Evolutionary conservation across 2,888 invertebrate species (phyloP), one percentile per base, ranked within the genome.

Genomic region (Standfussiana lucernea): DNA sequence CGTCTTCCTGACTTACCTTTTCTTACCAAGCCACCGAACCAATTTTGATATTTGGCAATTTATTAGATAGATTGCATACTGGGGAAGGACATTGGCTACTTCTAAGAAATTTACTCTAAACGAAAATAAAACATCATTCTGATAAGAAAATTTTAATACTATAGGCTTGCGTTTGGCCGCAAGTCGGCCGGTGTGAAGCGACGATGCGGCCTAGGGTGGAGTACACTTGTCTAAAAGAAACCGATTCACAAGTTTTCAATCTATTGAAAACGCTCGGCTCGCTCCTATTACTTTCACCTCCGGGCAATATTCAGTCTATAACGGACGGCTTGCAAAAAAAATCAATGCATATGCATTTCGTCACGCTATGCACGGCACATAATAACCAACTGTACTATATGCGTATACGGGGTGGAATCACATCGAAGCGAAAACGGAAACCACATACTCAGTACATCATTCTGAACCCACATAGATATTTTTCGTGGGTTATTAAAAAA

Each of bases 291-390:
- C 28, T 28, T 56, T 28, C 56, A 56, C 28, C 56, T 28, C 28
- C 28, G 6, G 56, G 28, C 7, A 15, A 28, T 56, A 28, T 56
- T 28, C 56, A 56, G 7, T 21, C 7, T n/a, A 8, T 42, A n/a
- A 32, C 24, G 40, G 40, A 8, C 21, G 15, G 1, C 40, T 21
- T 10, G 77, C 6, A 24, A 65, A 65, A 35, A 79, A 70, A 59
- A 1, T 40, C 32, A 45, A 47, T 56, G 24, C 15, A 45, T 42
- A 70, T 56, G 28, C 56, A 47, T 70, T 79, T 71, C 45, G 37
- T 71, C 37, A 79, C 32, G 59, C n/a, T 47, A 3, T 50, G 32
- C 15, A 24, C 10, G 13, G 18, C 32, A 47, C 24, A 24, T 50
- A 32, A 32, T 15, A 45, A 45, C 35, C 1, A 28, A 8, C 28